Conservation (phyloP, 2,888 invertebrate species). For the Tipula unca region DNA sequence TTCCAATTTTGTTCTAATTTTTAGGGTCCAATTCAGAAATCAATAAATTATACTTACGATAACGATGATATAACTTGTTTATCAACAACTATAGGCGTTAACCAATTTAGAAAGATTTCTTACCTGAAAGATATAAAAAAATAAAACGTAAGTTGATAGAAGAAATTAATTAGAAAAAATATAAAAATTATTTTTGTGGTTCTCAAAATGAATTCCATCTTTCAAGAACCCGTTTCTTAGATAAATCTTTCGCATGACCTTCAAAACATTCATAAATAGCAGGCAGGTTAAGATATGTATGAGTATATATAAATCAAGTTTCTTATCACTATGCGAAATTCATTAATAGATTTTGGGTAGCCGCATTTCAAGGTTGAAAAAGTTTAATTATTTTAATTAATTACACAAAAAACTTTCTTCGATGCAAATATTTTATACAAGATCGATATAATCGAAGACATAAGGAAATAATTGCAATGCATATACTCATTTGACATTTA, state of each 20-base stretch:
- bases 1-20: too few relatives aligned
- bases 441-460: neutral
- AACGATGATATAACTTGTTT: neutral
- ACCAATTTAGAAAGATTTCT: neutral
- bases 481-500: neutral
- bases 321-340: too few relatives aligned
- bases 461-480: neutral
- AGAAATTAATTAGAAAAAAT: neutral
- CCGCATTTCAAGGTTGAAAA: neutral
- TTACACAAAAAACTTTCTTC: neutral
- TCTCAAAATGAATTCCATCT: neutral
- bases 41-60: neutral
- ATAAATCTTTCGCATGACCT: neutral
- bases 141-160: neutral
- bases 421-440: neutral
- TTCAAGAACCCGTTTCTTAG: neutral
- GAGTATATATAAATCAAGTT: neutral
- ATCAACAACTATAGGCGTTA: neutral
- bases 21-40: too few relatives aligned
- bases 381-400: neutral
- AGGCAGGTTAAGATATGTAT: neutral
- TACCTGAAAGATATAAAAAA: neutral
- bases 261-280: neutral
- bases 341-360: too few relatives aligned
- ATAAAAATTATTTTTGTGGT: neutral